Evolutionary conservation across 2,797 vertebrate species (phyloP).

Genomic region (Okamejei kenojei): DNA sequence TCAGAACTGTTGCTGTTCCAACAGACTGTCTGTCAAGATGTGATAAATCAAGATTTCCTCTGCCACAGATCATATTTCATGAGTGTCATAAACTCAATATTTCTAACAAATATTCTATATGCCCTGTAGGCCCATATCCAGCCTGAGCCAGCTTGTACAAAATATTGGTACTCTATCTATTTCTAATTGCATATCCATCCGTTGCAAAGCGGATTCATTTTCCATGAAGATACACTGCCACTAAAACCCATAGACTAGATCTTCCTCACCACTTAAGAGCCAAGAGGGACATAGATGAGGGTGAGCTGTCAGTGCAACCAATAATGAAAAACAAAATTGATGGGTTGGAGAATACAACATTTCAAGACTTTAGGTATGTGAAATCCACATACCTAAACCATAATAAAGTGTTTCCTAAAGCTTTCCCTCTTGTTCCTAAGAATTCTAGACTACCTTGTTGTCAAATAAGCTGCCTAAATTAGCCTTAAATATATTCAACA

Average conservation of each 20-base stretch:
- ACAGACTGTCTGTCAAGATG: neutral
- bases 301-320: no score
- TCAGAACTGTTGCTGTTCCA: neutral
- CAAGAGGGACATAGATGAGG: no score
- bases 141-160: neutral
- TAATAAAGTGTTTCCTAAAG: no score
- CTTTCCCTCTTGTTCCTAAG: no score
- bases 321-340: no score
- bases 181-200: neutral
- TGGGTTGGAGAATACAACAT: no score
- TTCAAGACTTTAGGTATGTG: no score
- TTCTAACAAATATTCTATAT: neutral
- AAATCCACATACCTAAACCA: no score
- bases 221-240: neutral
- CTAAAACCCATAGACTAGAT: neutral
- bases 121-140: neutral
- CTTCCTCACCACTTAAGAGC: no score
- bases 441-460: no score
- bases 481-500: no score
- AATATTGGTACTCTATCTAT: neutral
- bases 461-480: no score
- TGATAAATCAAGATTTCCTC: conserved; percentile 4
- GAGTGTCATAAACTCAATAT: neutral
- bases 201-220: neutral
- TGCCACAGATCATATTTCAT: neutral